Evolutionary conservation across 2,113 vertebrate species (phyloP), one percentile per base, ranked within the genome.

Genomic region (Dryoscopus gambensis): DNA sequence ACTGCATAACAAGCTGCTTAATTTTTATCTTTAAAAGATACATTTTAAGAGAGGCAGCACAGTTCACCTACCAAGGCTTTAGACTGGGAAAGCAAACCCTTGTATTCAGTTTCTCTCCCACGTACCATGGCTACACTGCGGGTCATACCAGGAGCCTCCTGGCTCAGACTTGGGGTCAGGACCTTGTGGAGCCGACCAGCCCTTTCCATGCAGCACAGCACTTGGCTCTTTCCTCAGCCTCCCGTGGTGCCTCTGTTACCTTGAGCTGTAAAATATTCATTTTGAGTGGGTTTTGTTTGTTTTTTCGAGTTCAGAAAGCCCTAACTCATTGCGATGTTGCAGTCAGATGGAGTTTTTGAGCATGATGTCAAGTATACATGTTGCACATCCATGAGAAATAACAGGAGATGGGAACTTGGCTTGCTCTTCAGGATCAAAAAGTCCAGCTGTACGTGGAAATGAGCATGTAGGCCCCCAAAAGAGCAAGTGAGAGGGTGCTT

Each of bases 1-100:
- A 67, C 94, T 91, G 65, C 77, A 31, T 78, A 87, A 73, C 74
- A 75, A 89, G 77, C 76, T 84, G 73, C 69, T 79, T 94, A 79
- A 81, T 95, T 97, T 95, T 91, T 90, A 82, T 89, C 79, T 87
- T 73, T 80, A 56, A 59, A 76, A 89, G 69, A 75, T 87, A 20
- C 28, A 1, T 89, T 94, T 90, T 49, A 33, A 33, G 86, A 69
- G 40, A 60, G 75, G 59, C 59, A 59, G 56, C 44, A 33, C 15
- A 10, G 30, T 76, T 91, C 89, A 67, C 71, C 65, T 73, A 18
- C 53, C 23, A 30, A 69, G 53, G 44, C 33, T 63, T 55, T 5
- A 74, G 71, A 5, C 9, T 42, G 80, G 25, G 31, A 84, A 83
- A 49, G 24, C 16, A 84, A 87, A 78, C 30, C 33, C 52, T 59